These are phyloP conservation scores for Manacus vitellinus DNA, from an alignment of 2,113 vertebrate species.

Conservation along the genomic window DNA sequence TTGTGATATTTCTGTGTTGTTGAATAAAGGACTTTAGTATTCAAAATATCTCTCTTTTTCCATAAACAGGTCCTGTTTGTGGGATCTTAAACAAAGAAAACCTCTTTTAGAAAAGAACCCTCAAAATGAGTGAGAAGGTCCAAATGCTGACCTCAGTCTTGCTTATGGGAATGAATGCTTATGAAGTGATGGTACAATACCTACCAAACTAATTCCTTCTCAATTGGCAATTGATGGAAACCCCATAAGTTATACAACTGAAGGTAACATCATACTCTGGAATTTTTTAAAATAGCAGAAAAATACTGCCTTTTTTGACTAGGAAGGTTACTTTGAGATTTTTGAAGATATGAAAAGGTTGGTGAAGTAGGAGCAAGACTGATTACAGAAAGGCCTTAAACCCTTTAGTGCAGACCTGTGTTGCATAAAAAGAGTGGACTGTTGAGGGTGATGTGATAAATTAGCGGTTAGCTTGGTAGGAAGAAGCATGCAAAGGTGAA, in stretches of 20 bases:
- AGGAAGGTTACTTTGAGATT: background rate
- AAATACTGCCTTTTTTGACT: background rate
- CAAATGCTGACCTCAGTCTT: constrained; percentile 20
- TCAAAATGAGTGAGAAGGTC: constrained; percentile 13
- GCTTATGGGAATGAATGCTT: constrained; percentile 27
- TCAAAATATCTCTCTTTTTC: constrained; percentile 82
- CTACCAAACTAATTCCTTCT: constrained; percentile 26
- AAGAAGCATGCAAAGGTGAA: background rate
- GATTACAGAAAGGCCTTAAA: background rate
- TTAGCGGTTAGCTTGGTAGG: background rate
- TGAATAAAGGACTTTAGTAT: constrained; percentile 89
- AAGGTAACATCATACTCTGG: background rate
- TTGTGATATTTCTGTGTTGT: constrained; percentile 89
- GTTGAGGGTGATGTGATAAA: background rate
- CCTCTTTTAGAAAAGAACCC: constrained; percentile 26
- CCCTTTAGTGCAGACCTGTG: background rate
- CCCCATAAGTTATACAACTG: constrained; percentile 1
- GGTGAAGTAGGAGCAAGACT: background rate
- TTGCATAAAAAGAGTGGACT: background rate
- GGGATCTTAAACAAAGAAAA: constrained; percentile 64
- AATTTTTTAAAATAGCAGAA: background rate
- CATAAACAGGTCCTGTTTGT: constrained; percentile 75
- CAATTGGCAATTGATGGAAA: background rate
- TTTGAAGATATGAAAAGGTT: background rate
- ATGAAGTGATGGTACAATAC: constrained; percentile 13